These are phyloP conservation scores for Oreotrochilus melanogaster DNA, from an alignment of 2,113 vertebrate species.

Conservation along the genomic window DNA sequence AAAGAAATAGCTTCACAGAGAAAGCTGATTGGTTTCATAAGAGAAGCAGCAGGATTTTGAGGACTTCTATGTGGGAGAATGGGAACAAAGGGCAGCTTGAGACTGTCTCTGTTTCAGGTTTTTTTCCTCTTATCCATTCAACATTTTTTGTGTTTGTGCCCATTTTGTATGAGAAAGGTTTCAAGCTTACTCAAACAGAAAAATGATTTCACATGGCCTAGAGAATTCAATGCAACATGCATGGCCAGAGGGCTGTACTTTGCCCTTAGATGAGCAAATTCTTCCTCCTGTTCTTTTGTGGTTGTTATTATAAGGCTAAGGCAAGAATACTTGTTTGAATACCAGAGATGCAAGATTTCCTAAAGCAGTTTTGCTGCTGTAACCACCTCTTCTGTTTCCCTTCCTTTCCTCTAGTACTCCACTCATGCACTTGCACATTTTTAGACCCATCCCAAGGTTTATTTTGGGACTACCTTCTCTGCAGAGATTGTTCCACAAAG, in stretches of 20 bases:
- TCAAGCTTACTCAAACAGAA: background rate
- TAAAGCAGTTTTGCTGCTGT: slow-evolving; percentile 8
- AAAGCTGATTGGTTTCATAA: slow-evolving; percentile 67
- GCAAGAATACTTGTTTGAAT: background rate
- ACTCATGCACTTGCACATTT: background rate
- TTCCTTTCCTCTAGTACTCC: background rate
- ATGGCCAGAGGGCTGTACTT: slow-evolving; percentile 1
- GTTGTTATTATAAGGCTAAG: background rate
- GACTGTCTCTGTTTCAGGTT: background rate
- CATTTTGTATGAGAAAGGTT: background rate
- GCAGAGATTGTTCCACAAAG: background rate
- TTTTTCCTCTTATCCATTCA: background rate
- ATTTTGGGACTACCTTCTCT: background rate
- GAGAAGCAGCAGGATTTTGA: slow-evolving; percentile 63
- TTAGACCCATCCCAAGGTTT: background rate
- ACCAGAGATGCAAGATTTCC: background rate
- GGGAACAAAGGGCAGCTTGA: slow-evolving; percentile 21
- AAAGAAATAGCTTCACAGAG: slow-evolving; percentile 63
- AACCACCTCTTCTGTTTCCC: background rate
- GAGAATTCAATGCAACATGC: background rate
- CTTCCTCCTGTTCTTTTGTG: background rate
- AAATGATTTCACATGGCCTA: background rate
- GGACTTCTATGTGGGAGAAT: slow-evolving; percentile 29
- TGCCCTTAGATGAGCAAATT: background rate
- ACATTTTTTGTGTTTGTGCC: background rate